Evolutionary conservation across 30 jellyfish, hydroid and myxozoan genomes (phyloP).

Genomic region (Pseudorhiza aurosa): DNA sequence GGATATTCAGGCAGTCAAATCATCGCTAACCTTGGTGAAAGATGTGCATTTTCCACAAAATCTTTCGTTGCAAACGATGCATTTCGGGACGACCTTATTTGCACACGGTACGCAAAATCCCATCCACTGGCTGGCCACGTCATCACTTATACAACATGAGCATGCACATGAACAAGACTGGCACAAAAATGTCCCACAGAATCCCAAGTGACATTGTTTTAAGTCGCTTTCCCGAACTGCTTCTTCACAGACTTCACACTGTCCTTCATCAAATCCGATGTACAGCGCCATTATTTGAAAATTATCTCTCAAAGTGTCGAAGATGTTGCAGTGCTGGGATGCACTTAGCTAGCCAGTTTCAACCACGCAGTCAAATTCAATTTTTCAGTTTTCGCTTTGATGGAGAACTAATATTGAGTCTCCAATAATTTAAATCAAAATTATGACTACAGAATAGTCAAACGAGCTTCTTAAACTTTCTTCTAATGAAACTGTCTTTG

Average conservation of each 20-base stretch:
- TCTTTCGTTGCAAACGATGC: constrained; percentile 21
- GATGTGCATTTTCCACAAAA: constrained; percentile 44
- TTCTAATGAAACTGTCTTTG: too few species aligned
- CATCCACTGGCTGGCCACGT: neutral
- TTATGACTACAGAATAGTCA: too few species aligned
- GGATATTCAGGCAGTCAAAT: too few species aligned
- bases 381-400: too few species aligned
- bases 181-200: constrained; percentile 46
- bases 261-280: constrained; percentile 8
- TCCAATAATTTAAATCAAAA: too few species aligned
- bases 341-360: too few species aligned
- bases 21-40: constrained; percentile 29
- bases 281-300: too few species aligned
- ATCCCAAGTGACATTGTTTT: constrained; percentile 46
- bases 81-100: constrained; percentile 17
- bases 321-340: too few species aligned
- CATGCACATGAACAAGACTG: constrained; percentile 7
- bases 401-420: too few species aligned
- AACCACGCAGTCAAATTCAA: too few species aligned
- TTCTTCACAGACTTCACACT: constrained; percentile 41
- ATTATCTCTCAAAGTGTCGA: too few species aligned
- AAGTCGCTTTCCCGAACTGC: constrained; percentile 13
- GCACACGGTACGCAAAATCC: constrained; percentile 36
- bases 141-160: constrained; percentile 16
- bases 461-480: too few species aligned